Conservation (phyloP, 2,797 vertebrate species). For the Pithecia hirsuta region DNA sequence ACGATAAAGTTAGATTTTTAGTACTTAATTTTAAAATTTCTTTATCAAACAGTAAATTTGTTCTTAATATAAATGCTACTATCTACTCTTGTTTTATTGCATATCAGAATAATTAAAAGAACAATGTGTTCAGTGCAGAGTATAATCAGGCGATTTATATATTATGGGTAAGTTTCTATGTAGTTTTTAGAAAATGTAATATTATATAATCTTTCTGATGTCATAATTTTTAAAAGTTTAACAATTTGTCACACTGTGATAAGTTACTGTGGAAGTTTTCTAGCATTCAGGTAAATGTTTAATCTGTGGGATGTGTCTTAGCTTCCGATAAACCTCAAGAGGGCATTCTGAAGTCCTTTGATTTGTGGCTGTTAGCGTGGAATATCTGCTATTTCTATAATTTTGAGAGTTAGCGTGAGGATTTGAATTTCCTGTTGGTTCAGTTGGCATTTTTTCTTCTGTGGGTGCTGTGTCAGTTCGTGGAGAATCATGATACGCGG, state of each 20-base stretch:
- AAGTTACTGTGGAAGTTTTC: slow-evolving; percentile 53
- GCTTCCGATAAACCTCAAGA: slow-evolving; percentile 38
- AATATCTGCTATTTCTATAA: slow-evolving; percentile 37
- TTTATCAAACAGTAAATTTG: slow-evolving; percentile 86
- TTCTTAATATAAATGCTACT: slow-evolving; percentile 83
- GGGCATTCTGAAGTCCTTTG: slow-evolving; percentile 47
- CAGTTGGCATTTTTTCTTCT: background rate
- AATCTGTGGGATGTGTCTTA: slow-evolving; percentile 53
- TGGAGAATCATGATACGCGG: background rate
- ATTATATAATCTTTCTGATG: slow-evolving; percentile 68
- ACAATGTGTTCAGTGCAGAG: slow-evolving; percentile 86
- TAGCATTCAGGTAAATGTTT: slow-evolving; percentile 54
- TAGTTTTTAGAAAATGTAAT: slow-evolving; percentile 80
- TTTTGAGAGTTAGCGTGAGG: slow-evolving; percentile 6
- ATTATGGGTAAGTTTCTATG: slow-evolving; percentile 86
- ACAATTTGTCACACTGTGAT: slow-evolving; percentile 32
- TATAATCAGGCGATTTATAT: slow-evolving; percentile 86
- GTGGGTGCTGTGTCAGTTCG: background rate
- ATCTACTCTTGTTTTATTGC: slow-evolving; percentile 83
- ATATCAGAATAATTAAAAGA: slow-evolving; percentile 88
- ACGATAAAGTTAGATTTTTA: slow-evolving; percentile 90
- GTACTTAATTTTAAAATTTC: slow-evolving; percentile 88
- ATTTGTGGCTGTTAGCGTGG: slow-evolving; percentile 17
- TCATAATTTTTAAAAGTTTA: slow-evolving; percentile 48
- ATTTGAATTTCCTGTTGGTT: slow-evolving; percentile 34